Evolutionary conservation across 2,113 vertebrate genomes (phyloP).

Genomic region (Capreolus pygargus): DNA sequence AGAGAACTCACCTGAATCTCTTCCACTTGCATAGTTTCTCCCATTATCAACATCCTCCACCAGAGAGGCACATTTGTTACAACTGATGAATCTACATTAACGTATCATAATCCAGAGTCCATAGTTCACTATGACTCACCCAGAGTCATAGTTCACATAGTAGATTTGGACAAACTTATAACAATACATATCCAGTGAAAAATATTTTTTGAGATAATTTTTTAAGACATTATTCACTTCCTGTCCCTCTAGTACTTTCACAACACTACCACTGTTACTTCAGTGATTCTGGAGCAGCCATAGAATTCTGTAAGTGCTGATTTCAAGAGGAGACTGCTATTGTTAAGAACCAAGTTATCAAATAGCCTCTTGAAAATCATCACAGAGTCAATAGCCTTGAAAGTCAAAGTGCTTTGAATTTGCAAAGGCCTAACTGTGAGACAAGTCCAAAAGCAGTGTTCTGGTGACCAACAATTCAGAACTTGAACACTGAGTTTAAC

Average conservation of each 20-base stretch:
- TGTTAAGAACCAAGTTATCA: background rate
- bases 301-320: background rate
- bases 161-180: background rate
- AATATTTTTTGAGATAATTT: background rate
- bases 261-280: background rate
- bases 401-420: background rate
- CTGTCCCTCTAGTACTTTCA: background rate
- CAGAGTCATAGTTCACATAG: background rate
- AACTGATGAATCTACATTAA: background rate
- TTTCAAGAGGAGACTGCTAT: background rate
- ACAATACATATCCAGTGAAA: background rate
- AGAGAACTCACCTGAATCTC: background rate
- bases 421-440: background rate
- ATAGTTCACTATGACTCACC: background rate
- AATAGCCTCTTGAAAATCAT: background rate
- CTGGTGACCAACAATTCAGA: background rate
- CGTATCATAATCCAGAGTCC: background rate
- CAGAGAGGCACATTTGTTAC: background rate
- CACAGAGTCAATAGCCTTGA: background rate
- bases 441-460: background rate
- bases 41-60: background rate
- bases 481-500: background rate
- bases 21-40: background rate
- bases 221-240: background rate
- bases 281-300: background rate